Evolutionary conservation across 2,113 vertebrate genomes (phyloP), one percentile per base, ranked within the genome.

Genomic region (Cacatua alba): DNA sequence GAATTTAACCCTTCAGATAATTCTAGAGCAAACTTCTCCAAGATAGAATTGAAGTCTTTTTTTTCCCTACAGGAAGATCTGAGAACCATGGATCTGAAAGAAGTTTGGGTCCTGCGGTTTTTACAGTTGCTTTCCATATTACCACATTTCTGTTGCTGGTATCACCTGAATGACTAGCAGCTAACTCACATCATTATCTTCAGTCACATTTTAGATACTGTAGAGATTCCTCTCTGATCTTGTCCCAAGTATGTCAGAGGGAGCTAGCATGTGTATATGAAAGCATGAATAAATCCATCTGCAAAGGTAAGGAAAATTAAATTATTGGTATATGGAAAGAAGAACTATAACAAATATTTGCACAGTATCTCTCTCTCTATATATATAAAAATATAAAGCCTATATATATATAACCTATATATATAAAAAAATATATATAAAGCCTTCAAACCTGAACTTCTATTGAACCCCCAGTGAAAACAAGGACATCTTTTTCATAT

Each of bases 41-140:
- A 28, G 33, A 43, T 0, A 51, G 28, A 64, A 3, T 2, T n/a
- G 20, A 8, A 37, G 3, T 8, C 8, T 55, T 39, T 33, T 39
- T 91, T 90, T 46, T 43, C 64, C 9, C 3, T 17, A 33, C 6
- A 33, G 48, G 14, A 55, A 53, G 11, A 67, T 70, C 28, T 13
- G 6, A 83, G 17, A n/a, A 7, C 3, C 8, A 17, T 7, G 7
- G 7, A n/a, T 31, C 37, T 64, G 29, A 60, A 82, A 48, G 12
- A 79, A 39, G 6, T 68, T 64, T 55, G 11, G 1, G 1, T 55
- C 8, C 23, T 65, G 33, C 4, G 6, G 17, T 64, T 88, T 90
- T 65, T 44, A 62, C 19, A 69, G 4, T 24, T 92, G 10, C 9
- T 88, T 86, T 86, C 33, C 5, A 3, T 33, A 43, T 35, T 26